phyloP scores from a whole-genome alignment of 2,888 invertebrate species.

The Choristoneura rosaceana region DNA sequence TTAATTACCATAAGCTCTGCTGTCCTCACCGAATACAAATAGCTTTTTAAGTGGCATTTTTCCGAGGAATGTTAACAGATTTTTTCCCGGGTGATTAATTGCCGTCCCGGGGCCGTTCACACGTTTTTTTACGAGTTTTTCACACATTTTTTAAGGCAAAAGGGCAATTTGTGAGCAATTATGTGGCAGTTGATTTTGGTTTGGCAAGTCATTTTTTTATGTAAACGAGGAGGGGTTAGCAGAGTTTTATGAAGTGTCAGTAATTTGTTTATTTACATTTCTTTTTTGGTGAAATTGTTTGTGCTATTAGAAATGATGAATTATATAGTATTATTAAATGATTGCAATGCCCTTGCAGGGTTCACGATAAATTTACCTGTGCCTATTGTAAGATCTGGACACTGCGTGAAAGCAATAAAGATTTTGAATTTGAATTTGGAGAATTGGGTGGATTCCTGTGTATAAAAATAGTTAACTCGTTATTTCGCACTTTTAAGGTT shows the following conservation, averaged over 20 bases:
- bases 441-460: too few species aligned
- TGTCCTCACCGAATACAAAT: conserved; percentile 49
- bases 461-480: too few species aligned
- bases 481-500: too few species aligned
- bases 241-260: background rate
- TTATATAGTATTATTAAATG: too few species aligned
- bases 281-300: conserved; percentile 18
- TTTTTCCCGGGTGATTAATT: conserved; percentile 52
- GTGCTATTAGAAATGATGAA: too few species aligned
- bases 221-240: conserved; percentile 5
- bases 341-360: too few species aligned
- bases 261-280: too few species aligned
- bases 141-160: conserved; percentile 35
- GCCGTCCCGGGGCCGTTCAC: conserved; percentile 32
- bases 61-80: conserved; percentile 42
- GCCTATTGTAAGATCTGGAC: too few species aligned
- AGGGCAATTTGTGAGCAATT: conserved; percentile 37
- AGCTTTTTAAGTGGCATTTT: conserved; percentile 54
- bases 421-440: too few species aligned
- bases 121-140: conserved; percentile 16
- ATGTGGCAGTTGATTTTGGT: conserved; percentile 13
- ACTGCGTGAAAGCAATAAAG: too few species aligned
- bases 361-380: too few species aligned
- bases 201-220: conserved; percentile 9
- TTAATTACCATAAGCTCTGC: conserved; percentile 30